These are phyloP conservation scores for Callopanchax toddi DNA, from an alignment of 2,113 vertebrate species.

Conservation along the genomic window DNA sequence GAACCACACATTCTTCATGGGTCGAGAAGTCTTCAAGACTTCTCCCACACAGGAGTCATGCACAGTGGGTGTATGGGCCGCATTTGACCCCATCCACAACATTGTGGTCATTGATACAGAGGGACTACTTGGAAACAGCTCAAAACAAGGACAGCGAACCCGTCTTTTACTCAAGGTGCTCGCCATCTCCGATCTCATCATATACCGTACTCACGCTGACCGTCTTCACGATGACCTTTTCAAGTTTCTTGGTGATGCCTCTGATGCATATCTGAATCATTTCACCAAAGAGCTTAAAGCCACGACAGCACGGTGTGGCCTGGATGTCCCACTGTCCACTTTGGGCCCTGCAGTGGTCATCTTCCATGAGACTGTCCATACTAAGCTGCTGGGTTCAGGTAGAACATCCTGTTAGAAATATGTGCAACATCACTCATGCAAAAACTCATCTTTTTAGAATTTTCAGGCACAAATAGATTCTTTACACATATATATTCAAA, in stretches of 20 bases:
- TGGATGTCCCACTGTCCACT: conserved; percentile 96
- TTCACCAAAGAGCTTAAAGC: conserved; percentile 99
- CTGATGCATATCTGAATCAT: conserved; percentile 96
- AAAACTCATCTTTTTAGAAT: too few species aligned
- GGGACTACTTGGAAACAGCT: conserved; percentile 93
- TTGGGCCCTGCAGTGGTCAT: conserved; percentile 96
- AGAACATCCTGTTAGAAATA: conserved; percentile 2
- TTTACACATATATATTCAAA: too few species aligned
- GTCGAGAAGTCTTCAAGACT: conserved; percentile 96
- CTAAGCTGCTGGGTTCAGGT: conserved; percentile 92
- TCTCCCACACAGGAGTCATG: conserved; percentile 97
- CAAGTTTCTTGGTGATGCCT: conserved; percentile 98
- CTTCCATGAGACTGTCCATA: conserved; percentile 98
- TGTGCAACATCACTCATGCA: too few species aligned
- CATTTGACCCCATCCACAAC: conserved; percentile 90
- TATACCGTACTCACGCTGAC: conserved; percentile 97
- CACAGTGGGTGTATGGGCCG: conserved; percentile 97
- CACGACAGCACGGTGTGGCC: conserved; percentile 93
- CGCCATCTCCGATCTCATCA: conserved; percentile 96
- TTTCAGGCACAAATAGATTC: too few species aligned
- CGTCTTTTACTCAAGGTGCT: conserved; percentile 96
- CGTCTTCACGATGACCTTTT: conserved; percentile 99
- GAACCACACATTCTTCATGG: conserved; percentile 97
- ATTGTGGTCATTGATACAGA: conserved; percentile 96
- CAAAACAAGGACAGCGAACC: conserved; percentile 96